Conservation (phyloP, 1,140 invertebrate genomes). For the Carcinoscorpius rotundicauda region DNA sequence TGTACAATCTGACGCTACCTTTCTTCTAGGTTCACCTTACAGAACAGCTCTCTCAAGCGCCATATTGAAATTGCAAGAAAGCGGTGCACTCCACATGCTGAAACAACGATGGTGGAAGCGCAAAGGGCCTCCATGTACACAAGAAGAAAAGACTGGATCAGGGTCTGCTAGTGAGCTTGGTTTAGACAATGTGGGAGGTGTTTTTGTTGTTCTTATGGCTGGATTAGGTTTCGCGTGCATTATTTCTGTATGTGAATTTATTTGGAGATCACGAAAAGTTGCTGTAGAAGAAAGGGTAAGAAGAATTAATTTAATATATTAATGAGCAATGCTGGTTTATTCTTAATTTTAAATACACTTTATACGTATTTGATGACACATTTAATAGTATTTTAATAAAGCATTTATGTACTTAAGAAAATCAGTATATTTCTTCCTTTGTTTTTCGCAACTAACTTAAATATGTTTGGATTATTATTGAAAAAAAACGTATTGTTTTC, state of each 20-base stretch:
- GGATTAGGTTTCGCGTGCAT: slow-evolving; percentile 29
- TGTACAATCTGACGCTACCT: too few relatives aligned
- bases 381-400: background rate
- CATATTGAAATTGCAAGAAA: slow-evolving; percentile 38
- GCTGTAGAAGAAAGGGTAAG: slow-evolving; percentile 25
- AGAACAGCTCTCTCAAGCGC: slow-evolving; percentile 36
- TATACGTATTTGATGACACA: too few relatives aligned
- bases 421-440: too few relatives aligned
- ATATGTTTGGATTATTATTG: too few relatives aligned
- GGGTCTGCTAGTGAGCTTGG: slow-evolving; percentile 29
- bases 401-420: background rate
- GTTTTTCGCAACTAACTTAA: too few relatives aligned
- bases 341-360: too few relatives aligned
- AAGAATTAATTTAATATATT: background rate
- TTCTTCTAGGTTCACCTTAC: slow-evolving; percentile 33
- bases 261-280: slow-evolving; percentile 29
- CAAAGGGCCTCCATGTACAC: slow-evolving; percentile 19
- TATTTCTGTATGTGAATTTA: slow-evolving; percentile 28
- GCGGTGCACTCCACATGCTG: slow-evolving; percentile 35
- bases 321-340: too few relatives aligned
- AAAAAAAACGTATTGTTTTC: too few relatives aligned
- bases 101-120: slow-evolving; percentile 32
- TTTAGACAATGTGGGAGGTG: slow-evolving; percentile 37
- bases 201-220: slow-evolving; percentile 35
- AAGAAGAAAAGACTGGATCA: slow-evolving; percentile 25